These are phyloP conservation scores for Emydocephalus ijimae DNA, from an alignment of 2,113 vertebrate species.

Conservation along the genomic window DNA sequence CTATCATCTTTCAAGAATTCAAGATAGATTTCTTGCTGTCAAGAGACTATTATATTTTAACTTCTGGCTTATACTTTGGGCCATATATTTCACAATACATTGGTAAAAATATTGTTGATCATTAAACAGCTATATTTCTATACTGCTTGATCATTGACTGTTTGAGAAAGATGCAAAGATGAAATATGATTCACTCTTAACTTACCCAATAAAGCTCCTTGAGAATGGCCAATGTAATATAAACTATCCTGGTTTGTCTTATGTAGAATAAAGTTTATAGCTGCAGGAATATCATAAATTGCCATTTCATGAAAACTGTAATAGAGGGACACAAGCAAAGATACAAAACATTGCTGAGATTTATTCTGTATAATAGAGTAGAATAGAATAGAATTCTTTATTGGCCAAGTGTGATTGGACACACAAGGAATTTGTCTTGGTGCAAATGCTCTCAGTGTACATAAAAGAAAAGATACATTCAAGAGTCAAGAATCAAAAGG, in stretches of 20 bases:
- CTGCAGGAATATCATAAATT: constrained; percentile 11
- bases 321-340: not conserved
- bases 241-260: constrained; percentile 10
- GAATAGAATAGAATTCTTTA: too few relatives aligned
- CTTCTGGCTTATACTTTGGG: not conserved
- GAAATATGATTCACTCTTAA: not conserved
- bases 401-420: too few relatives aligned
- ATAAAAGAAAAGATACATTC: too few relatives aligned
- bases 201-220: constrained; percentile 9
- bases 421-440: too few relatives aligned
- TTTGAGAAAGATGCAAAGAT: not conserved
- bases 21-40: not conserved
- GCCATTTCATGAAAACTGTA: constrained; percentile 29
- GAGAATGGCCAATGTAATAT: constrained; percentile 26
- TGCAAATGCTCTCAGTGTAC: too few relatives aligned
- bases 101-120: not conserved
- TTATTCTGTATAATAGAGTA: not conserved
- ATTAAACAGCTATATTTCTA: not conserved
- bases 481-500: too few relatives aligned
- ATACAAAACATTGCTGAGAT: not conserved
- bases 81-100: not conserved
- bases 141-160: not conserved
- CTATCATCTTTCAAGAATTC: not conserved
- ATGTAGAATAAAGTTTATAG: constrained; percentile 18
- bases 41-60: not conserved